Base-by-base conservation (phyloP, 2,113 vertebrate species). In the Trochalopteron elliotii region DNA sequence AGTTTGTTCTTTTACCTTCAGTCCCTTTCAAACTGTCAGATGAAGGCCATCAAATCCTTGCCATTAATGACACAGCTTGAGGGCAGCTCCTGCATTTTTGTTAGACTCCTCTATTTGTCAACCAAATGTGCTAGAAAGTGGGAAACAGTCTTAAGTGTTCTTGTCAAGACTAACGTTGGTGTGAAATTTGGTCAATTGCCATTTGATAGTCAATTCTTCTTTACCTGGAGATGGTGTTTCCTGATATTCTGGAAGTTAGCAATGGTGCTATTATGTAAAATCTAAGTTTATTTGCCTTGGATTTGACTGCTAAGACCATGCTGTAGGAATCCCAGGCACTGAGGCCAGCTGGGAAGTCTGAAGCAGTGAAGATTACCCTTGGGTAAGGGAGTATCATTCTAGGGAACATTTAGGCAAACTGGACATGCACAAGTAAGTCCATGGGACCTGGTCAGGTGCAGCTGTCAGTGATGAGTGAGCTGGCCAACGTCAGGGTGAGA, bases 401-500 rank as follows among this genome's bases (percentile, higher is more conserved):
- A 44, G 15, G 28, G 24, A 55, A 44, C 24, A 11, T 37, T 65
- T 55, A 44, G 57, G 14, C 30, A 60, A 84, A 76, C 7, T 30
- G 15, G 18, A 45, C 21, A 24, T 23, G 52, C 10, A 30, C 12
- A 76, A 16, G 8, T 65, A 57, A 57, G 24, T n/a, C 63, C 7
- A 4, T 22, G 19, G 30, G 10, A 82, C 37, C 6, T 52, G 22
- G 25, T 47, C 30, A 61, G 47, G 25, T 40, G 4, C 40, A 47
- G 15, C n/a, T 1, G 0, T 47, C n/a, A 18, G 7, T 55, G 47
- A 55, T 55, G 24, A 45, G 25, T 28, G 21, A 55, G 20, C n/a
- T 40, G 39, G 13, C 24, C n/a, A 61, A 11, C 5, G 11, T 47
- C n/a, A 40, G 15, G 10, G 7, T 31, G 45, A 55, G 39, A 35